Conservation (phyloP, 1,140 invertebrate species). For the Eueides isabella region DNA sequence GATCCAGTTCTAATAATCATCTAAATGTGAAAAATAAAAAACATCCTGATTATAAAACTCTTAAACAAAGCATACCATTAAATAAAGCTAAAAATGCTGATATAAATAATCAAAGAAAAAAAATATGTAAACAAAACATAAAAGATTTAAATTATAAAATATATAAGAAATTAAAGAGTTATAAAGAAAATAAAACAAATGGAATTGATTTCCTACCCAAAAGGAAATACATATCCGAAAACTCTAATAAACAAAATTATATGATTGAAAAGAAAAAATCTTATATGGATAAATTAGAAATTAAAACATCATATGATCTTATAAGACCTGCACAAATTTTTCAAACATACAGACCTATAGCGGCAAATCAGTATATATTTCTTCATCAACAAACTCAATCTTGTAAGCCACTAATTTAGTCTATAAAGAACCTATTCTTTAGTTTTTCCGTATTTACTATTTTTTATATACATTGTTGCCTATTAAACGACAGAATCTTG, state of each 20-base stretch:
- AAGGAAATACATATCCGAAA: neutral
- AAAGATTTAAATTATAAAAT: neutral
- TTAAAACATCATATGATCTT: slow-evolving; percentile 54
- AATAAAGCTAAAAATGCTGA: neutral
- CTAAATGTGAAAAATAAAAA: neutral
- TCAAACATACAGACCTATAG: neutral
- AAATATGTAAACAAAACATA: neutral
- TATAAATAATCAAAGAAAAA: neutral
- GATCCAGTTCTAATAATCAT: neutral
- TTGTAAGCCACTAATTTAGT: too few relatives aligned
- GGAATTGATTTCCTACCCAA: neutral
- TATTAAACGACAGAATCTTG: too few relatives aligned
- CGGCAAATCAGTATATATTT: neutral
- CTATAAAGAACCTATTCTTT: too few relatives aligned
- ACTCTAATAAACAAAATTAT: neutral
- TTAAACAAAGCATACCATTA: neutral
- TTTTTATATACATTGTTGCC: too few relatives aligned
- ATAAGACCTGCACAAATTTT: slow-evolving; percentile 38
- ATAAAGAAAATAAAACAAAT: neutral
- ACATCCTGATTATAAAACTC: neutral
- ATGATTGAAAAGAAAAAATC: neutral
- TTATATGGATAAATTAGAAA: neutral
- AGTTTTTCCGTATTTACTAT: too few relatives aligned
- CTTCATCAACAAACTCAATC: neutral
- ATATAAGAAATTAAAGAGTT: neutral